Base-by-base conservation (phyloP, 2,797 vertebrate species). In the Leuciscus waleckii region DNA sequence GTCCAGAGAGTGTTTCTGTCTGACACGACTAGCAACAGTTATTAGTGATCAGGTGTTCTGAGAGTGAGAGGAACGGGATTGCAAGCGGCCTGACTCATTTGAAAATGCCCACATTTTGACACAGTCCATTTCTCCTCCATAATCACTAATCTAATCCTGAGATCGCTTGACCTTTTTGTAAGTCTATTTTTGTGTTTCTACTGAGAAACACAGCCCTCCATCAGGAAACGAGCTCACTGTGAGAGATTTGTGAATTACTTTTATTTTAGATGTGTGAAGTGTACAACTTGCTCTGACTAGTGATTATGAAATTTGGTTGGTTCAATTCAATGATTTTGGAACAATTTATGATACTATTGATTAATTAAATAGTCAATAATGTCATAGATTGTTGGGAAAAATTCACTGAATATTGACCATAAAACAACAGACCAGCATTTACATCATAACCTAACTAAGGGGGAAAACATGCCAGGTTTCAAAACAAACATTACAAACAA, bases 121-220 rank as follows among this genome's bases (percentile, higher is more conserved):
- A 65, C 21, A 84, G 65, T 67, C 70, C 82, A 81, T 81, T 88
- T 85, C 41, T 81, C 78, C 65, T 79, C 17, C 17, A 13, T 16
- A 75, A 79, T 81, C 51, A 37, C 32, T 46, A 69, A 77, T 78
- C 65, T 69, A 37, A 81, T 71, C 76, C 65, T 56, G 7, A 54
- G 79, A 74, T 56, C 49, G 54, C 1, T 58, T 67, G 56, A 71
- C 68, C 71, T 86, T 58, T 76, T 29, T 39, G 17, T 75, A 19
- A 75, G 19, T 49, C 41, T 81, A n/a, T 16, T 83, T 73, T 54
- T 54, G 43, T 56, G 61, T 56, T 77, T 51, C 17, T 26, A 6
- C 46, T 65, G 14, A 77, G 17, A 54, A 39, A 51, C 9, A n/a
- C 7, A 65, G 41, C 29, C 7, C 29, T 49, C n/a, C 23, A 0